Evolutionary conservation across 2,888 invertebrate species (phyloP).

Genomic region (Protodeltote pygarga): DNA sequence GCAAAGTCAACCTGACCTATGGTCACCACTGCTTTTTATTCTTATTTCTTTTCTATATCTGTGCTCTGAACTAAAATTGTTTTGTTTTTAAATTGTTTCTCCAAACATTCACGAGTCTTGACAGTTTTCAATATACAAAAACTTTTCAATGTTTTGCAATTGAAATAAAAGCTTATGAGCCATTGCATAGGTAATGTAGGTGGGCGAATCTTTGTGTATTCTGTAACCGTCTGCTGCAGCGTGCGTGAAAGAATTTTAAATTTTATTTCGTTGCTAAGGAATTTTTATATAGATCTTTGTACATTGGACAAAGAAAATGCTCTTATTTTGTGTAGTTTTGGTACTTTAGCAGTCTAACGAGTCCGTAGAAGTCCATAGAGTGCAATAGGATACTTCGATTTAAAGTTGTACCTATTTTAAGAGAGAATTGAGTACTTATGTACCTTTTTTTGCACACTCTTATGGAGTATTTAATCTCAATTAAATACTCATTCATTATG

Average conservation of each 20-base stretch:
- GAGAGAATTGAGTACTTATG: no score
- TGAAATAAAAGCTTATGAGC: constrained; percentile 44
- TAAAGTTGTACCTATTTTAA: no score
- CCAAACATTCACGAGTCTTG: constrained; percentile 58
- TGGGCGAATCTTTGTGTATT: constrained; percentile 31
- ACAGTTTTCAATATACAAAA: constrained; percentile 56
- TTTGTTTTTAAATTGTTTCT: constrained; percentile 58
- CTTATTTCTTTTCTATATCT: no score
- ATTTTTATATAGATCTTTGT: background rate
- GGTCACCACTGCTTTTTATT: no score
- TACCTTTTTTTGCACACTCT: no score
- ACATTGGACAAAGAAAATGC: background rate
- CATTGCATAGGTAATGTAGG: constrained; percentile 22
- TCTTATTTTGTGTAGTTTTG: no score
- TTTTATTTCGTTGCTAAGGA: background rate
- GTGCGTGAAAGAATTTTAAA: constrained; percentile 4
- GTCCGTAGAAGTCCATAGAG: no score
- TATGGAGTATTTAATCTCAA: no score
- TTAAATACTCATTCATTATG: no score
- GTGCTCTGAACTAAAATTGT: constrained; percentile 56
- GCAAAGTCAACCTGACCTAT: no score
- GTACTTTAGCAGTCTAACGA: no score
- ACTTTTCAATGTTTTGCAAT: constrained; percentile 59
- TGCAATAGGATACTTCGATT: no score
- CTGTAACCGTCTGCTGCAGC: constrained; percentile 5